Evolutionary conservation across 1,140 invertebrate genomes (phyloP), one percentile per base, ranked within the genome.

Genomic region (Tyrophagus putrescentiae): DNA sequence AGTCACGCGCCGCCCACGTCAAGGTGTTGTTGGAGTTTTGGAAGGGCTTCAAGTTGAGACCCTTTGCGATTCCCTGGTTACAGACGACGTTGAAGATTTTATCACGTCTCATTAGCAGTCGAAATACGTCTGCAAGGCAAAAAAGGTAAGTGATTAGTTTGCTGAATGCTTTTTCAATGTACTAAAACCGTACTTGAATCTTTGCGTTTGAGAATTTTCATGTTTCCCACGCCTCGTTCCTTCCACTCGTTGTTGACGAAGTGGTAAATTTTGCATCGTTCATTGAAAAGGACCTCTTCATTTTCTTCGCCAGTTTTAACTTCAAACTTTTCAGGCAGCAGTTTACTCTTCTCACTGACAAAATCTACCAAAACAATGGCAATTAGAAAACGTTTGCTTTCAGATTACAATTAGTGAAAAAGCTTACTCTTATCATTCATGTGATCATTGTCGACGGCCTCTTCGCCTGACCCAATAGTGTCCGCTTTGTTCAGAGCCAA

Each of bases 241-340:
- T 76, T 77, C 72, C 74, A 77, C 64, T 77, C 73, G 23, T 68
- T 68, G 13, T 39, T 23, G 33, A 53, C 28, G 66, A 80, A 88
- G 32, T 85, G 76, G 67, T 80, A 90, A 7, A 91, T 70, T 70
- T 88, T 90, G 0, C 84, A 68, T 56, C 69, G 54, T 18, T 67
- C 34, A 27, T 41, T 61, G 45, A 67, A 73, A 16, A 72, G 16
- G 18, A 62, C 34, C 62, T 66, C 82, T 68, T 92, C 87, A 64
- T 87, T 75, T 71, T 93, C 88, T 75, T 87, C 87, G 13, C 84
- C 89, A 18, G 85, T 94, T 68, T 81, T 82, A 23, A 84, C 81
- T 61, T 87, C 82, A 57, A 74, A 70, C 23, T 67, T 16, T 27
- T 63, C 56, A 28, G 62, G 62, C 27, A 63, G 34, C 21, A 39